These are phyloP conservation scores for Eriosoma lanigerum DNA, from an alignment of 1,140 invertebrate genomes.

Conservation along the genomic window DNA sequence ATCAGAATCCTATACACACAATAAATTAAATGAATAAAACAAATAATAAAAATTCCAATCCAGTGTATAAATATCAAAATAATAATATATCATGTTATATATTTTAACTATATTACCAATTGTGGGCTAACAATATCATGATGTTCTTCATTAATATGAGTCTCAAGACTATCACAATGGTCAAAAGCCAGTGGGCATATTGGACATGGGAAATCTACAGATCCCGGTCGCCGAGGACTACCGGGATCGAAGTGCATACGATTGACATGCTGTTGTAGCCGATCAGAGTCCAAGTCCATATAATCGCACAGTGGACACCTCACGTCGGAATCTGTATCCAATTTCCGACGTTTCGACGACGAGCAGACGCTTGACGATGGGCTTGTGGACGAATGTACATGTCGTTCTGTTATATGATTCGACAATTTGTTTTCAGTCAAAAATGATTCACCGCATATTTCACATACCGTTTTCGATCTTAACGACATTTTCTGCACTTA, in stretches of 20 bases:
- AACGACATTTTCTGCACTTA: not conserved
- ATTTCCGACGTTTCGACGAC: conserved; percentile 37
- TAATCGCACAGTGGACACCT: conserved; percentile 41
- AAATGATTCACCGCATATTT: conserved; percentile 46
- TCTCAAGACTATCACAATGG: conserved; percentile 74
- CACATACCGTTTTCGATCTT: conserved; percentile 38
- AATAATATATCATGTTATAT: too few relatives aligned
- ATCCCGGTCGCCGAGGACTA: conserved; percentile 68
- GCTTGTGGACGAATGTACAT: conserved; percentile 31
- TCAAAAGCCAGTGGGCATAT: conserved; percentile 73
- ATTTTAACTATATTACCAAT: conserved; percentile 55
- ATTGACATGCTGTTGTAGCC: conserved; percentile 70
- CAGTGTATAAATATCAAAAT: not conserved
- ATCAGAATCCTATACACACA: conserved; percentile 1
- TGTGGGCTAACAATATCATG: conserved; percentile 69
- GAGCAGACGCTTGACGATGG: conserved; percentile 9
- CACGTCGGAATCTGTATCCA: conserved; percentile 17
- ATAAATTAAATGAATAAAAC: conserved; percentile 8
- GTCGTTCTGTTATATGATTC: conserved; percentile 42
- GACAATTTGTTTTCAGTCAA: conserved; percentile 44
- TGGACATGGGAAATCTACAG: conserved; percentile 66
- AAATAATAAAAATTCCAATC: not conserved
- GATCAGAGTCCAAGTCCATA: conserved; percentile 27
- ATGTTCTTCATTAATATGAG: conserved; percentile 84
- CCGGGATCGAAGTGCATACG: conserved; percentile 79